phyloP scores from a whole-genome alignment of 2,113 vertebrate genomes.

The Nothocercus nigrocapillus region DNA sequence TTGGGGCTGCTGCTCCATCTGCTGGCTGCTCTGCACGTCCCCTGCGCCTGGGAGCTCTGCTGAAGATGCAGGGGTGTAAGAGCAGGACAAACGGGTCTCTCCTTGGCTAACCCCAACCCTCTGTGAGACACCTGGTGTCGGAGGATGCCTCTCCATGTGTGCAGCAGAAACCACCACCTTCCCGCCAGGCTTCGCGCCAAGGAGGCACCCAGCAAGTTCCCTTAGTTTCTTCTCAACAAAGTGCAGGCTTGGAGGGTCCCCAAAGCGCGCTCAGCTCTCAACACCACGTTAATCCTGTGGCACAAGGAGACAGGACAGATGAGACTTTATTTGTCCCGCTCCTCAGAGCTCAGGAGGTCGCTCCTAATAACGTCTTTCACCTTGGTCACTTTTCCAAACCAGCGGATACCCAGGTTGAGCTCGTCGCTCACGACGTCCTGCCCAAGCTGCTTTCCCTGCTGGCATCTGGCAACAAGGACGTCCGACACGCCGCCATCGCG shows the following conservation, averaged over 20 bases:
- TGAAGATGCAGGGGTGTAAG: background rate
- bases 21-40: background rate
- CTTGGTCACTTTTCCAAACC: background rate
- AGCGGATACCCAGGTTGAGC: conserved; percentile 75
- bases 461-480: conserved; percentile 31
- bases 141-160: background rate
- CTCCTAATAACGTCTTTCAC: background rate
- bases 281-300: background rate
- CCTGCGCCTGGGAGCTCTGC: background rate
- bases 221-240: background rate
- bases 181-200: background rate
- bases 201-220: background rate
- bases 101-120: background rate
- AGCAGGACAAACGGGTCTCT: background rate
- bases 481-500: conserved; percentile 68
- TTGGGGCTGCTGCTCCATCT: background rate
- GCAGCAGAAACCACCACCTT: background rate
- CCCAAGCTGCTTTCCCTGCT: conserved; percentile 74
- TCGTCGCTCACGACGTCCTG: conserved; percentile 75
- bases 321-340: background rate
- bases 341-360: background rate
- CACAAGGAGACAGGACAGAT: background rate
- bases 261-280: background rate
- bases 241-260: background rate
- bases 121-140: background rate